These are phyloP conservation scores for Acanthopagrus latus DNA, from an alignment of 2,797 vertebrate genomes.

Conservation along the genomic window DNA sequence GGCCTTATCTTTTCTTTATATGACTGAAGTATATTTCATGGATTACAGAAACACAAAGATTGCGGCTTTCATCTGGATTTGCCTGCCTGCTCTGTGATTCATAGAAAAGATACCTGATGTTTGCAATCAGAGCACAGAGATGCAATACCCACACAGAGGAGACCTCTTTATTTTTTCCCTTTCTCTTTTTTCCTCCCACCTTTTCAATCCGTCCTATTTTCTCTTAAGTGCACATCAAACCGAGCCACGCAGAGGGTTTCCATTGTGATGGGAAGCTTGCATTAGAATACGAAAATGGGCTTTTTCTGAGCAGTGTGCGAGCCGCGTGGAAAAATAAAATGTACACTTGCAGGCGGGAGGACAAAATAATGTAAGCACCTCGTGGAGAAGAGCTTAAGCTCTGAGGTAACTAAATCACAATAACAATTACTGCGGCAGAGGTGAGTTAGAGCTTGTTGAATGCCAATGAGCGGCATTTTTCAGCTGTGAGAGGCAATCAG, in stretches of 20 bases:
- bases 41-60: slow-evolving; percentile 22
- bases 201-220: slow-evolving; percentile 48
- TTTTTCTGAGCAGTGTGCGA: slow-evolving; percentile 29
- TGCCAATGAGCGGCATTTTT: slow-evolving; percentile 41
- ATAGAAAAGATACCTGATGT: slow-evolving; percentile 22
- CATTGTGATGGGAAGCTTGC: slow-evolving; percentile 50
- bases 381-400: slow-evolving; percentile 25
- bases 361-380: slow-evolving; percentile 32
- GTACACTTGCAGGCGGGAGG: not conserved
- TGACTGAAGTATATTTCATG: not conserved
- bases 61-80: slow-evolving; percentile 33
- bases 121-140: slow-evolving; percentile 15
- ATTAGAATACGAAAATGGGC: slow-evolving; percentile 44
- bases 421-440: slow-evolving; percentile 26
- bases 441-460: slow-evolving; percentile 42
- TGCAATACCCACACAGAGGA: slow-evolving; percentile 16
- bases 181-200: not conserved
- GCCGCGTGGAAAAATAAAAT: slow-evolving; percentile 27
- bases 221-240: slow-evolving; percentile 69
- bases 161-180: slow-evolving; percentile 37
- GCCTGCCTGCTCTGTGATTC: slow-evolving; percentile 20
- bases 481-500: slow-evolving; percentile 5
- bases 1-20: not conserved
- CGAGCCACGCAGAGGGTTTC: slow-evolving; percentile 33
- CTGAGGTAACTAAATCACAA: slow-evolving; percentile 29